Evolutionary conservation across 2,797 vertebrate genomes (phyloP).

Genomic region (Knipowitschia caucasica): DNA sequence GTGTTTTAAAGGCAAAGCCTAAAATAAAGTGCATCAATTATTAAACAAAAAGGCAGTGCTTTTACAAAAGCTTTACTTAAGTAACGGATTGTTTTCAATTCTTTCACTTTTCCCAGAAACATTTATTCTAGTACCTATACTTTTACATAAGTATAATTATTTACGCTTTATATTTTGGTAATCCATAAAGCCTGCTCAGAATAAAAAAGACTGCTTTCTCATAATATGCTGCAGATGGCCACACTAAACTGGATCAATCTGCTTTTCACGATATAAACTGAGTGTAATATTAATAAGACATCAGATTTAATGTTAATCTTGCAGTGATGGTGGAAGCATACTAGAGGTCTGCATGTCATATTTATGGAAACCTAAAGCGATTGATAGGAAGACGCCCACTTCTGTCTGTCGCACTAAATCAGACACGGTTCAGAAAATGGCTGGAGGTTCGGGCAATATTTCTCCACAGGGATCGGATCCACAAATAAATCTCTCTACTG

Average conservation of each 20-base stretch:
- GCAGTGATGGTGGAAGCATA: neutral
- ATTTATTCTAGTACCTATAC: too few relatives aligned
- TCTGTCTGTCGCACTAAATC: constrained; percentile 35
- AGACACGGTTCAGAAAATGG: constrained; percentile 24
- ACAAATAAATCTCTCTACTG: constrained; percentile 38
- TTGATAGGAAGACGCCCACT: constrained; percentile 22
- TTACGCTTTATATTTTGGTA: too few relatives aligned
- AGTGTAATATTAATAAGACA: neutral
- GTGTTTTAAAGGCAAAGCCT: too few relatives aligned
- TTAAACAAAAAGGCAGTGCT: too few relatives aligned
- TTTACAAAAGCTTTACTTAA: too few relatives aligned
- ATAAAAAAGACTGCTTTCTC: constrained; percentile 1
- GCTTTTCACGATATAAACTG: neutral
- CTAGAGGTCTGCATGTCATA: constrained; percentile 11
- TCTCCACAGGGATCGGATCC: constrained; percentile 24
- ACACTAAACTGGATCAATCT: neutral
- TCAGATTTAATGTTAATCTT: neutral
- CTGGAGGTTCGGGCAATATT: constrained; percentile 31
- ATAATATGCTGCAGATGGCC: too few relatives aligned
- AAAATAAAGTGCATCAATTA: too few relatives aligned
- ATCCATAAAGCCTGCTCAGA: neutral
- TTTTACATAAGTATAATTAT: too few relatives aligned
- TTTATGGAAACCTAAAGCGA: constrained; percentile 8
- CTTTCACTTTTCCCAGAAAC: too few relatives aligned
- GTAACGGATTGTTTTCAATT: too few relatives aligned